phyloP scores from a whole-genome alignment of 2,113 vertebrate species.

The Melanocharis versteri region DNA sequence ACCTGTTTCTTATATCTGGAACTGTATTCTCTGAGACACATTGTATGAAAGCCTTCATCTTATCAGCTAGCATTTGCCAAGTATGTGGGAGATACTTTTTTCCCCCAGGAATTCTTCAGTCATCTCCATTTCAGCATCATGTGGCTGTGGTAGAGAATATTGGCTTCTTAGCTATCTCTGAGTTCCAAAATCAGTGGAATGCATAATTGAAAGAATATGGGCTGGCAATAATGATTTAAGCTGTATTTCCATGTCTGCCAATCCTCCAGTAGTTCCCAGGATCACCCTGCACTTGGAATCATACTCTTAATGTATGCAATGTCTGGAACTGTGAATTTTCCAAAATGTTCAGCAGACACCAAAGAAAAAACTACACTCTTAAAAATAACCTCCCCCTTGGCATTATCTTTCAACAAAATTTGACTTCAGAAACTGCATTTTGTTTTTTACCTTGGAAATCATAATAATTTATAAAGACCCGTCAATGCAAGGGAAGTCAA shows the following conservation, averaged over 20 bases:
- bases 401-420: not conserved
- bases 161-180: not conserved
- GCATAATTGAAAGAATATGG: not conserved
- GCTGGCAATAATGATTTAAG: not conserved
- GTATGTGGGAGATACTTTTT: not conserved
- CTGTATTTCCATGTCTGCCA: not conserved
- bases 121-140: not conserved
- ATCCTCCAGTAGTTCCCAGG: not conserved
- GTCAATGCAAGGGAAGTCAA: not conserved
- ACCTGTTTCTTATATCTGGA: not conserved
- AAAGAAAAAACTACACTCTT: not conserved
- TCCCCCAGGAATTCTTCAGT: not conserved
- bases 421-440: not conserved
- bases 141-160: not conserved
- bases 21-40: not conserved
- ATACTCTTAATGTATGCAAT: not conserved
- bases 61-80: not conserved
- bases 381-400: not conserved
- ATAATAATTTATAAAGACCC: not conserved
- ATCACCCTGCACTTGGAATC: not conserved
- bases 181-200: conserved; percentile 7
- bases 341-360: not conserved
- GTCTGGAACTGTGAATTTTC: not conserved
- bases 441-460: not conserved
- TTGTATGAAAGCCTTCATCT: not conserved